Base-by-base conservation (phyloP, 1,140 invertebrate species). In the Micrasema minimum region DNA sequence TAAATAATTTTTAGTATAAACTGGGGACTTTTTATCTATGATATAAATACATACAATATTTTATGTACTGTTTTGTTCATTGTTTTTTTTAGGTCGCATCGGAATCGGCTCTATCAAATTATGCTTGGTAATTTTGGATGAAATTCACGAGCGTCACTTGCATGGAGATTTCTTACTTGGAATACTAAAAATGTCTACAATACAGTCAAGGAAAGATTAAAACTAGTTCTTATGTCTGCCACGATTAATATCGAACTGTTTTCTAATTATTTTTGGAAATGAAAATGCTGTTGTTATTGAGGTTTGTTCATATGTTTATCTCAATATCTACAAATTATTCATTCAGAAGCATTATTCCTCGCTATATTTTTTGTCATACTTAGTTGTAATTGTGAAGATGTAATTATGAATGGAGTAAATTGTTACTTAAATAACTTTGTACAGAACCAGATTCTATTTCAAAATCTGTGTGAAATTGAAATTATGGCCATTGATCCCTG, bases 211-310 rank as follows among this genome's bases (percentile, higher is more conserved):
- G 61, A 78, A 85, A 14, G 90, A 98, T 78, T 99, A 2, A 98
- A 98, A 83, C 83, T 99, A 5, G 91, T 99, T 14, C 87, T 99
- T 0, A 99, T 99, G 98, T 99, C 96, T 5, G 98, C 98, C 11
- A 99, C 98, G 1, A 99, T 99, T 43, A 99, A 99, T 83, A 92
- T 99, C 45, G 86, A 96, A 74, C 85, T 99, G 1, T 99, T 99
- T 83, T 88, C 89, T 72, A 85, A 90, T 71, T 99, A 97, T 83
- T 99, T 99, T 84, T 80, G 90, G n/a, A 41, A 86, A 91, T 70
- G 90, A 93, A 79, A 86, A 91, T 46, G 92, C 92, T 41, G 88
- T 89, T 74, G 87, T 97, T 50, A 91, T 98, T 76, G 88, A 96
- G 85, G 91, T 91, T 64, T 22, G 59, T 64, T 31, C n/a, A 31